Conservation (phyloP, 2,113 vertebrate species). For the Coryphaenoides rupestris region DNA sequence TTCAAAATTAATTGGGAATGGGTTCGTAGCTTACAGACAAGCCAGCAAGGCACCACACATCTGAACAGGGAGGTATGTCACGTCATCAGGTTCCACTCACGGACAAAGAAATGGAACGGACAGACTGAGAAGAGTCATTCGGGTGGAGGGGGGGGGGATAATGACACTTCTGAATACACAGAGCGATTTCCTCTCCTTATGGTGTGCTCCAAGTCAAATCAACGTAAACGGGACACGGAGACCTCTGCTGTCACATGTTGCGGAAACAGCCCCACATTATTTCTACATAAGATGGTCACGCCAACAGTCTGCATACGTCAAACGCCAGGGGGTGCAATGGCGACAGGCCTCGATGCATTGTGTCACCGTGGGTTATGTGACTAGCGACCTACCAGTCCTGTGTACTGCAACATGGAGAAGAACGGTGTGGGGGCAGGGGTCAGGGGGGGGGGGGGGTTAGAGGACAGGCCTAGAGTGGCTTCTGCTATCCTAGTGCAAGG, state of each 20-base stretch:
- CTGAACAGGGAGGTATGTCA: conserved; percentile 3
- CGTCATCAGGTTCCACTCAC: conserved; percentile 21
- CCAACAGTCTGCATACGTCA: too few relatives aligned
- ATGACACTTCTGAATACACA: neutral
- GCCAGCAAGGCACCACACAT: conserved; percentile 18
- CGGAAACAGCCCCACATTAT: conserved; percentile 43
- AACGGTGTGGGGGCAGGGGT: conserved; percentile 6
- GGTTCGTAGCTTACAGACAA: conserved; percentile 15
- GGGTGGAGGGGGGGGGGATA: too few relatives aligned
- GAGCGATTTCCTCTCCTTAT: neutral
- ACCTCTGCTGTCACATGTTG: neutral
- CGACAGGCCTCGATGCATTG: too few relatives aligned
- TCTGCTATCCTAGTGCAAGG: too few relatives aligned
- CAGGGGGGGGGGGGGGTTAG: conserved; percentile 11
- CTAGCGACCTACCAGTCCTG: too few relatives aligned
- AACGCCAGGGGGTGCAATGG: too few relatives aligned
- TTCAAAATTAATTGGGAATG: neutral
- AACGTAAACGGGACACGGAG: neutral
- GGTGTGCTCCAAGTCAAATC: neutral
- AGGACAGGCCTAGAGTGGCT: neutral
- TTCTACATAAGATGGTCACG: too few relatives aligned
- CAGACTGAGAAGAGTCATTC: conserved; percentile 12
- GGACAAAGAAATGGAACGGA: neutral
- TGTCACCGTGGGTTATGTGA: too few relatives aligned
- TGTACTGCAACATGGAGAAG: too few relatives aligned